Conservation (phyloP, 2,888 invertebrate species). For the Ganaspis brasiliensis region DNA sequence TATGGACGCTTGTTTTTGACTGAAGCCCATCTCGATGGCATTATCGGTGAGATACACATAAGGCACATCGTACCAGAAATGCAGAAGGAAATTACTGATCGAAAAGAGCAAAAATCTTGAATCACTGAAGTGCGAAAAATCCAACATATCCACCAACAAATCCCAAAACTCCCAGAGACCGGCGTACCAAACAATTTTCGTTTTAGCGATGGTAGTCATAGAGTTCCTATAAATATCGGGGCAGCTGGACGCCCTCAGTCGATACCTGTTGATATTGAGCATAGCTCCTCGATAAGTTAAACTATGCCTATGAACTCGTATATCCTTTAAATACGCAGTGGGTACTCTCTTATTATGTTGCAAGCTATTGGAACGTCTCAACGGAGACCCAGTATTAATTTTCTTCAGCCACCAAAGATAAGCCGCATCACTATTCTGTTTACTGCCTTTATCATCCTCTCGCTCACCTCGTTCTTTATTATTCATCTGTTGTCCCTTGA, state of each 20-base stretch:
- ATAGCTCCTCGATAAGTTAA: constrained; percentile 93
- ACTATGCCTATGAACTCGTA: constrained; percentile 89
- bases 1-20: constrained; percentile 88
- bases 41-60: constrained; percentile 95
- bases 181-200: constrained; percentile 88
- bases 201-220: constrained; percentile 92
- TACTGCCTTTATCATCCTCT: constrained; percentile 45
- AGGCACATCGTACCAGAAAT: constrained; percentile 96
- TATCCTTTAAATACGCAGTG: constrained; percentile 87
- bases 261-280: constrained; percentile 89
- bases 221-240: constrained; percentile 94
- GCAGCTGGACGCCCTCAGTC: constrained; percentile 92
- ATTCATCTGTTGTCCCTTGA: constrained; percentile 48
- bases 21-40: constrained; percentile 87
- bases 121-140: constrained; percentile 90
- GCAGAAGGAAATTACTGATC: constrained; percentile 93
- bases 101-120: constrained; percentile 89
- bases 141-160: constrained; percentile 88
- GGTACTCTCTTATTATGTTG: constrained; percentile 81
- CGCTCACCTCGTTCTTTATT: too few species aligned
- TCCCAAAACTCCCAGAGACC: constrained; percentile 90
- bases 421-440: constrained; percentile 49
- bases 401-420: constrained; percentile 82
- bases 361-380: constrained; percentile 76
- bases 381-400: constrained; percentile 78